A percentile compares a stretch with the other conserved stretches of the same genome.
Evolutionary conservation across 2,797 vertebrate species (phyloP).

Genomic region (Pangasius sanitwongsei): DNA sequence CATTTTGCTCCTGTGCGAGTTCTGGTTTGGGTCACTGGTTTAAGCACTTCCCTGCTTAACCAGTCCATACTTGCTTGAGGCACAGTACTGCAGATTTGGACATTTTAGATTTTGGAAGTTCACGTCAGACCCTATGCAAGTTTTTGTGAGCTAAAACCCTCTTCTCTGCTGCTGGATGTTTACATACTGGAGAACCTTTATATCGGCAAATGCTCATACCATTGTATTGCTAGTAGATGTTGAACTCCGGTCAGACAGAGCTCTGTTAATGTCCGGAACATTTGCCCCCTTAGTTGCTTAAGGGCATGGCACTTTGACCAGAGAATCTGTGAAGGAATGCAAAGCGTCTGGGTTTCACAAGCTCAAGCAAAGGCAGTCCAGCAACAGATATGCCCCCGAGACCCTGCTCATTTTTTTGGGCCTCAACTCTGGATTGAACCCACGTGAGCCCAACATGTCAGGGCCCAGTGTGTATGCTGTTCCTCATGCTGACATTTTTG

Average conservation of each 20-base stretch:
- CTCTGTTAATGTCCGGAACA: constrained; percentile 35
- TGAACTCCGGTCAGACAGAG: constrained; percentile 9
- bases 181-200: not conserved
- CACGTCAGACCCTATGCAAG: not conserved
- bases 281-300: constrained; percentile 38
- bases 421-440: constrained; percentile 30
- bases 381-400: constrained; percentile 5
- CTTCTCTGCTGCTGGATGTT: not conserved
- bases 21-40: not conserved
- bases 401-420: constrained; percentile 34
- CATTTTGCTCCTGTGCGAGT: not conserved
- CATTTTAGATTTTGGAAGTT: not conserved
- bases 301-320: constrained; percentile 46
- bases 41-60: not conserved
- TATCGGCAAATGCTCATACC: not conserved
- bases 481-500: constrained; percentile 45
- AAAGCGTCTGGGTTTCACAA: constrained; percentile 17
- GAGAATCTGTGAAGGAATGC: constrained; percentile 45
- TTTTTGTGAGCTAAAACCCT: not conserved
- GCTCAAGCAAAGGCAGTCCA: constrained; percentile 15
- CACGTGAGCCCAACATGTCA: constrained; percentile 30
- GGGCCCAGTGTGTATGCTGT: constrained; percentile 39
- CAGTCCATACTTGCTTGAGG: not conserved
- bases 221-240: not conserved
- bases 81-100: not conserved